Percentiles rank a stretch among this genome's conserved stretches.
These are phyloP conservation scores for Ceyx margarethae DNA, from an alignment of 2,113 vertebrate species.

Conservation along the genomic window DNA sequence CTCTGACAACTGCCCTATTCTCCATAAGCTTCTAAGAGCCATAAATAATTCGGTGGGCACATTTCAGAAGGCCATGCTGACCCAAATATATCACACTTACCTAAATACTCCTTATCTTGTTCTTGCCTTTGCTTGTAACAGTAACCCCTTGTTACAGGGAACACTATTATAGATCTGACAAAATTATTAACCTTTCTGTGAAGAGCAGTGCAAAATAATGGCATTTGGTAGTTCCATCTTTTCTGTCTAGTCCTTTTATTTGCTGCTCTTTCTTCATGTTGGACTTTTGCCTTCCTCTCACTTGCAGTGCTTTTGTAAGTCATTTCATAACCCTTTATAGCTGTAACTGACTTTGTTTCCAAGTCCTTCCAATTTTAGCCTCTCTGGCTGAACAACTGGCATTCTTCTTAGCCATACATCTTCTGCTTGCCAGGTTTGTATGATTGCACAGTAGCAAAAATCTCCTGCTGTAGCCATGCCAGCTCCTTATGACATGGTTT, in stretches of 20 bases:
- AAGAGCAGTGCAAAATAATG: conserved; percentile 23
- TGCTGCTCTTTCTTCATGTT: neutral
- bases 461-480: neutral
- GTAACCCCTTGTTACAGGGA: conserved; percentile 10
- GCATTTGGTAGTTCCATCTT: conserved; percentile 32
- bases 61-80: conserved; percentile 25
- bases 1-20: neutral
- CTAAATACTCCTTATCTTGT: conserved; percentile 60
- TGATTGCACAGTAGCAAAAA: neutral
- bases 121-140: conserved; percentile 42
- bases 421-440: neutral
- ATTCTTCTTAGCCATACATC: neutral
- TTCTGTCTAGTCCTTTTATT: conserved; percentile 6
- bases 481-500: neutral
- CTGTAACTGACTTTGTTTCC: neutral
- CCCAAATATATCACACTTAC: conserved; percentile 56
- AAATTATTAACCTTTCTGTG: conserved; percentile 55
- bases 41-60: conserved; percentile 29
- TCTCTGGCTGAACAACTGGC: neutral
- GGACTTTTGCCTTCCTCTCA: neutral
- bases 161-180: conserved; percentile 36
- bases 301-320: neutral
- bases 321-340: neutral
- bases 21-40: neutral
- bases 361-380: neutral